phyloP scores from a whole-genome alignment of 2,797 vertebrate genomes.

The Toxotes lorentzi region DNA sequence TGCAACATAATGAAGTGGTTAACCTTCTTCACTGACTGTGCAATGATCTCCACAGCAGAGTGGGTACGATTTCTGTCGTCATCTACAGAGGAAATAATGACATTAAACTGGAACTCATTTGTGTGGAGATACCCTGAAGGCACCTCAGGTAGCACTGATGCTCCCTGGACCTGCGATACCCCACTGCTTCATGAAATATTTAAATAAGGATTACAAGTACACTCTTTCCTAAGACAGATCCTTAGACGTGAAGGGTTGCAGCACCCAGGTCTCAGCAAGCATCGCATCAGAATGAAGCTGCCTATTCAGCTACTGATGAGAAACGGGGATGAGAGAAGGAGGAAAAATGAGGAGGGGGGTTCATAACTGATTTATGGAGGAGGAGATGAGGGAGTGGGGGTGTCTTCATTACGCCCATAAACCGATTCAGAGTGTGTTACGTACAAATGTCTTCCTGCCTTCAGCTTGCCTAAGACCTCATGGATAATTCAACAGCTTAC shows the following conservation, averaged over 20 bases:
- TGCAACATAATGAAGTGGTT: too few relatives aligned
- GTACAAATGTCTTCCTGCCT: conserved; percentile 31
- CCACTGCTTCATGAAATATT: conserved; percentile 32
- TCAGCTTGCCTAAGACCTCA: conserved; percentile 54
- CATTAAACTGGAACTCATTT: conserved; percentile 6
- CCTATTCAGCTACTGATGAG: neutral
- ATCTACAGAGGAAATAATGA: conserved; percentile 30
- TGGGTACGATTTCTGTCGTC: neutral
- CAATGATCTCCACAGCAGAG: neutral
- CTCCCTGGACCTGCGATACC: neutral
- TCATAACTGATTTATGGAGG: conserved; percentile 54
- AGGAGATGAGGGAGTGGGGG: conserved; percentile 6
- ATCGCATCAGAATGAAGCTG: neutral
- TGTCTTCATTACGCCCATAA: conserved; percentile 45
- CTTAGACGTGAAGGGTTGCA: neutral
- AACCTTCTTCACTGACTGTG: neutral
- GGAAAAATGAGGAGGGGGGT: neutral
- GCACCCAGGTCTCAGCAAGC: neutral
- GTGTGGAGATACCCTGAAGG: neutral
- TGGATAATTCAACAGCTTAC: conserved; percentile 74
- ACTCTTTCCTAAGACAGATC: too few relatives aligned
- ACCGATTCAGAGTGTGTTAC: conserved; percentile 38
- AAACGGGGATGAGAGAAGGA: neutral
- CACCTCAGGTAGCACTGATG: neutral
- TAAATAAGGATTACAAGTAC: neutral